These are phyloP conservation scores for Scyliorhinus canicula DNA, from an alignment of 2,797 vertebrate species.

Conservation along the genomic window DNA sequence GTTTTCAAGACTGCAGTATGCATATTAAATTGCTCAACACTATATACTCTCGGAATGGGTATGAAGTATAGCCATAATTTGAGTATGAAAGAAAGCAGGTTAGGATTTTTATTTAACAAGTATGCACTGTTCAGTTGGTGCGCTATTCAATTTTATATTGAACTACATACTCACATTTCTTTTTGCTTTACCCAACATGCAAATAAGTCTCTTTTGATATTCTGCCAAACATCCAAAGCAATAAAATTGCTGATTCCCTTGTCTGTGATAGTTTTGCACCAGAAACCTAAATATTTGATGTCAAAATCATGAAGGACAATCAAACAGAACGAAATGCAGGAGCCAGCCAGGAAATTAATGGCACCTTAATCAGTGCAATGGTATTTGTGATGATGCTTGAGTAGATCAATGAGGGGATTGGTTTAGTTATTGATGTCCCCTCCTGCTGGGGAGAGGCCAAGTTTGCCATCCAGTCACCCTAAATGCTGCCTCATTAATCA, in stretches of 20 bases:
- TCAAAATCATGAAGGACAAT: slow-evolving; percentile 71
- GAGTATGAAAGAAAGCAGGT: not conserved
- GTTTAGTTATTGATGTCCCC: slow-evolving; percentile 48
- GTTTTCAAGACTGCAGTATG: not conserved
- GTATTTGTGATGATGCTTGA: slow-evolving; percentile 53
- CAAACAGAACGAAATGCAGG: slow-evolving; percentile 65
- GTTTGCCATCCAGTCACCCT: slow-evolving; percentile 55
- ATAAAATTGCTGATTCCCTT: not conserved
- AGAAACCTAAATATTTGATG: slow-evolving; percentile 59
- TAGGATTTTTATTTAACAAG: slow-evolving; percentile 10
- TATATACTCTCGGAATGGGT: not conserved
- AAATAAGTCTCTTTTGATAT: not conserved
- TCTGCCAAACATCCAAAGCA: not conserved
- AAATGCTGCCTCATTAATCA: slow-evolving; percentile 61
- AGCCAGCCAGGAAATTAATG: slow-evolving; percentile 63
- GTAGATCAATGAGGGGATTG: slow-evolving; percentile 45
- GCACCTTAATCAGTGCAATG: slow-evolving; percentile 56
- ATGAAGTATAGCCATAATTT: not conserved
- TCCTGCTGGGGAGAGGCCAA: slow-evolving; percentile 58
- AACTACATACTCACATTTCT: not conserved
- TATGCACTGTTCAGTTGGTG: not conserved
- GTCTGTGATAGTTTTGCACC: slow-evolving; percentile 16
- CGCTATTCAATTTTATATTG: not conserved
- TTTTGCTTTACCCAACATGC: not conserved
- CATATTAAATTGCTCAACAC: not conserved